Percentiles rank a stretch among this genome's conserved stretches.
Evolutionary conservation across 2,113 vertebrate genomes (phyloP).

Genomic region (Zosterops pallidus): DNA sequence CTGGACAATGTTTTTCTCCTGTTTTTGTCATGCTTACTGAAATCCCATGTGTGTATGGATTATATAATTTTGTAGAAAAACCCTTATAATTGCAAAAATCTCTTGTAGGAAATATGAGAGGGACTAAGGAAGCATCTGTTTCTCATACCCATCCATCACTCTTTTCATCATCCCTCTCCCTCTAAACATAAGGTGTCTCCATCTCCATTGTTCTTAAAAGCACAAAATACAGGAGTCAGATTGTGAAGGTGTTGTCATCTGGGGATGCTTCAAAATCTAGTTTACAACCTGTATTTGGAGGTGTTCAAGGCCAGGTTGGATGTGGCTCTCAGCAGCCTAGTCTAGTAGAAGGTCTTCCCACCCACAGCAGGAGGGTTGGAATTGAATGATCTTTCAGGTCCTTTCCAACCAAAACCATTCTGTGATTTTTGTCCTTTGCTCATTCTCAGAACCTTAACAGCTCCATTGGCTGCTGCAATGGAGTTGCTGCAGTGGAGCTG

Average conservation of each 20-base stretch:
- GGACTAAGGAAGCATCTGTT: background rate
- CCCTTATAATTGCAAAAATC: background rate
- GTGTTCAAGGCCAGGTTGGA: background rate
- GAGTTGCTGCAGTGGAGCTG: no score
- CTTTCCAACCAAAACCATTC: background rate
- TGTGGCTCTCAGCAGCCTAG: background rate
- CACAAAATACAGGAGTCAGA: background rate
- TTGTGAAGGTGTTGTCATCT: background rate
- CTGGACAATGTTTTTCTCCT: background rate
- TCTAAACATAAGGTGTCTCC: background rate
- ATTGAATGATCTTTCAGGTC: background rate
- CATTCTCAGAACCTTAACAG: no score
- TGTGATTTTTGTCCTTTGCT: background rate
- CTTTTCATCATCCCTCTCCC: background rate
- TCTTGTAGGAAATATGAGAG: background rate
- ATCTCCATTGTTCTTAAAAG: background rate
- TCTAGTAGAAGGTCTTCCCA: background rate
- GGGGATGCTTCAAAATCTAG: background rate
- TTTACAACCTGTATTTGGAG: background rate
- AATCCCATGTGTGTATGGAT: background rate
- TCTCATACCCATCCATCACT: background rate
- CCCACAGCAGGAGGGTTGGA: background rate
- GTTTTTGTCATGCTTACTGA: background rate
- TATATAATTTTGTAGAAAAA: background rate
- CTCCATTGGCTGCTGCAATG: no score